Evolutionary conservation across 2,888 invertebrate species (phyloP).

Genomic region (Aphidoletes aphidimyza): DNA sequence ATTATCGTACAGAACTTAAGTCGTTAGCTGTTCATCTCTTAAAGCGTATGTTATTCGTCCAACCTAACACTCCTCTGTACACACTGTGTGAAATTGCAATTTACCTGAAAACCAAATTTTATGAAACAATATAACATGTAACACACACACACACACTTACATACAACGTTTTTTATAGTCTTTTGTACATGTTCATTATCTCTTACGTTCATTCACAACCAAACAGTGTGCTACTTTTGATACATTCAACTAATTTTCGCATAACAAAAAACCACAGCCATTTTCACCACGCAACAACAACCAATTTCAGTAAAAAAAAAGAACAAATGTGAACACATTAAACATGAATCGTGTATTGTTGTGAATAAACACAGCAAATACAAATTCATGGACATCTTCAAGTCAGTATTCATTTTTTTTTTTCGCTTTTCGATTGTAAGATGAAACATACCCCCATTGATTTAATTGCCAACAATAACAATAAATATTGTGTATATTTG

Average conservation of each 20-base stretch:
- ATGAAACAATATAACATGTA: too few relatives aligned
- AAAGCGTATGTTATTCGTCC: too few relatives aligned
- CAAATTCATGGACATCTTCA: background rate
- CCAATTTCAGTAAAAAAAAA: background rate
- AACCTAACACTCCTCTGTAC: too few relatives aligned
- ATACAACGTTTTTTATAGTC: background rate
- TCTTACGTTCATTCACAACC: background rate
- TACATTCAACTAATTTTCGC: slow-evolving; percentile 13
- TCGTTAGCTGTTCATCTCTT: too few relatives aligned
- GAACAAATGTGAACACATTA: too few relatives aligned
- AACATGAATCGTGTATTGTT: background rate
- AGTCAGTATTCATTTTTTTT: background rate
- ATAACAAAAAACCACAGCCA: background rate
- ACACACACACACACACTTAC: too few relatives aligned
- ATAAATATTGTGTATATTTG: too few relatives aligned
- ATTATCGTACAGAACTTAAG: too few relatives aligned
- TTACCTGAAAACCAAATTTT: slow-evolving; percentile 25
- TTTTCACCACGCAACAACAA: background rate
- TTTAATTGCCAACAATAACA: background rate
- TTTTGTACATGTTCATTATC: background rate
- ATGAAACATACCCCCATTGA: background rate
- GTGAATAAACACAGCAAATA: background rate
- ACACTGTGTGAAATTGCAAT: slow-evolving; percentile 7
- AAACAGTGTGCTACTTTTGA: background rate
- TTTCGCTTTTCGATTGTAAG: background rate